A percentile compares a stretch with the other conserved stretches of the same genome.
Conservation (phyloP, 1,140 invertebrate genomes). For the Hyposmocoma kahamanoa region DNA sequence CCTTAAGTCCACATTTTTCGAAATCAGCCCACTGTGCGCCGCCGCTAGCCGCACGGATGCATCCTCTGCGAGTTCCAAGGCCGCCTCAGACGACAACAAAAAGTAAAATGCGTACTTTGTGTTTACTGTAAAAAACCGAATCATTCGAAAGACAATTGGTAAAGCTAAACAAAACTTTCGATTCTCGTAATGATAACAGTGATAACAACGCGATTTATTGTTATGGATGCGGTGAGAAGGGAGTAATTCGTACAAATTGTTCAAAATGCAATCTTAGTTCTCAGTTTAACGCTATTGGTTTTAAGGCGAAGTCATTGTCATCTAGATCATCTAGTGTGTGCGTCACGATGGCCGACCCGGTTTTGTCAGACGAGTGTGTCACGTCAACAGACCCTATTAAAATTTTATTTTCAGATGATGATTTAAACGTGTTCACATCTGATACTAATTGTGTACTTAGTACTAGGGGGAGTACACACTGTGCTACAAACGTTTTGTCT, state of each 20-base stretch:
- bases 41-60: no score
- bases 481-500: not conserved
- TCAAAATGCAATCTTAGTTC: not conserved
- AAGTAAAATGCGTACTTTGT: not conserved
- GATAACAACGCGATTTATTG: not conserved
- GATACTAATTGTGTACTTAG: constrained; percentile 1
- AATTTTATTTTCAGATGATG: not conserved
- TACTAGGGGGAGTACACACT: not conserved
- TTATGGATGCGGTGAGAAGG: constrained; percentile 4
- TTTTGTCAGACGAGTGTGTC: not conserved
- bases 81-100: no score
- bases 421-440: not conserved
- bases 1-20: no score
- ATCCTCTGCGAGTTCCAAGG: no score
- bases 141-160: not conserved
- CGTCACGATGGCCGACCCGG: not conserved
- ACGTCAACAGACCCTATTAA: not conserved
- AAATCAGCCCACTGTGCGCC: no score
- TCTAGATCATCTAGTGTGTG: not conserved
- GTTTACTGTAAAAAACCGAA: constrained; percentile 1
- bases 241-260: not conserved
- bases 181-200: not conserved
- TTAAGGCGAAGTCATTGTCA: not conserved
- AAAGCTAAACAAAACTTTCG: not conserved
- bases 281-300: not conserved